Conservation (phyloP, 2,888 invertebrate species). For the Spialia ferax region DNA sequence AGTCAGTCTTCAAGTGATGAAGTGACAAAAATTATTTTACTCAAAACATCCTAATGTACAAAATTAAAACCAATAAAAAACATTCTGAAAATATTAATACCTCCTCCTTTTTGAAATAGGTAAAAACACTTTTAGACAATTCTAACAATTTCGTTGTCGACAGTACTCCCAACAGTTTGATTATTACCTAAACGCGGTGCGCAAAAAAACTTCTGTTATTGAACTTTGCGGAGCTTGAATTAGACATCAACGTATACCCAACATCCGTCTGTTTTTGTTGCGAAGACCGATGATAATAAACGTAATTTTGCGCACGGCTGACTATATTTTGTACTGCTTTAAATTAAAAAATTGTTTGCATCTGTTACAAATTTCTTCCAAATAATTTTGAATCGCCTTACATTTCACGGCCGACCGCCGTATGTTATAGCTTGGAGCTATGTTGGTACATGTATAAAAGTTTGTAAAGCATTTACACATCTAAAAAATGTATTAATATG, state of each 20-base stretch:
- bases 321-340: slow-evolving; percentile 12
- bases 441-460: too few species aligned
- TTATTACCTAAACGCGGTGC: slow-evolving; percentile 20
- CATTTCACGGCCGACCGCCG: background rate
- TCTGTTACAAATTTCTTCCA: background rate
- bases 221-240: slow-evolving; percentile 22
- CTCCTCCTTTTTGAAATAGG: too few species aligned
- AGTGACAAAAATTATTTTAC: too few species aligned
- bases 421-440: too few species aligned
- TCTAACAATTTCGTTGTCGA: slow-evolving; percentile 1
- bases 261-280: slow-evolving; percentile 26
- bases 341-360: background rate
- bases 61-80: too few species aligned
- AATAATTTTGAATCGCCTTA: background rate
- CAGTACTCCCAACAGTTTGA: background rate
- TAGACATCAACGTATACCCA: slow-evolving; percentile 18
- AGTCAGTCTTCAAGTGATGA: too few species aligned
- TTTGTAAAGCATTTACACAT: background rate
- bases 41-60: too few species aligned
- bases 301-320: slow-evolving; percentile 21
- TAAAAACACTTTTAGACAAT: background rate
- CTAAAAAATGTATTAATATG: too few species aligned
- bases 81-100: too few species aligned
- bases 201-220: slow-evolving; percentile 19
- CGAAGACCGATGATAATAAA: slow-evolving; percentile 3